Evolutionary conservation across 2,113 vertebrate species (phyloP), one percentile per base, ranked within the genome.

Genomic region (Chlorodrepanis virens): DNA sequence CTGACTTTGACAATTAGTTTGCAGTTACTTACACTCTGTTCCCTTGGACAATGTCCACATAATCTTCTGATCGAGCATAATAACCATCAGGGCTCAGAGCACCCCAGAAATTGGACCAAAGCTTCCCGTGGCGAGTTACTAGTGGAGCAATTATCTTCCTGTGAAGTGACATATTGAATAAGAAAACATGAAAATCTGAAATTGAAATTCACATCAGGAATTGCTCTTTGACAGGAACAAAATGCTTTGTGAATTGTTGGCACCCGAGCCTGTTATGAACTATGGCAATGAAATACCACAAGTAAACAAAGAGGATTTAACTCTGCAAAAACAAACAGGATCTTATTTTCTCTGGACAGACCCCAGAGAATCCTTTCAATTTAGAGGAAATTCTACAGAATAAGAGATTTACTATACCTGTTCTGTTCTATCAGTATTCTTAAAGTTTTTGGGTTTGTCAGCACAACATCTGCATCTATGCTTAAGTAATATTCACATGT

Each of bases 21-120:
- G 69, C 9, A 53, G 9, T 77, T 90, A 99, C 99, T 99, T 97
- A 99, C 99, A 99, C 96, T 91, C 99, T 98, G 77, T 98, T 99
- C 25, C 99, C 98, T 97, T 99, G 99, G 89, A 99, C 99, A 83
- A 99, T 99, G 96, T 99, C 99, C 78, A 99, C 97, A 82, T 99
- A 99, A 97, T 99, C 99, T 96, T 99, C 99, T 27, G 99, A 99
- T 39, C 99, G 98, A 40, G 99, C 99, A 28, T 99, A 99, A 90
- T 99, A 99, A 16, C 99, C 99, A 92, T 99, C 99, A 74, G 99
- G 98, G 82, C 99, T 99, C 95, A 99, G 70, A 49, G 99, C 98
- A 94, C 99, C 99, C 99, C 99, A 99, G 97, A 99, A 99, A 96
- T 99, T 99, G 93, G 99, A 99, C 99, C 99, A 99, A 40, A 99